A percentile compares a stretch with the other conserved stretches of the same genome.
Conservation (phyloP, 2,113 vertebrate species). For the Scortum barcoo region DNA sequence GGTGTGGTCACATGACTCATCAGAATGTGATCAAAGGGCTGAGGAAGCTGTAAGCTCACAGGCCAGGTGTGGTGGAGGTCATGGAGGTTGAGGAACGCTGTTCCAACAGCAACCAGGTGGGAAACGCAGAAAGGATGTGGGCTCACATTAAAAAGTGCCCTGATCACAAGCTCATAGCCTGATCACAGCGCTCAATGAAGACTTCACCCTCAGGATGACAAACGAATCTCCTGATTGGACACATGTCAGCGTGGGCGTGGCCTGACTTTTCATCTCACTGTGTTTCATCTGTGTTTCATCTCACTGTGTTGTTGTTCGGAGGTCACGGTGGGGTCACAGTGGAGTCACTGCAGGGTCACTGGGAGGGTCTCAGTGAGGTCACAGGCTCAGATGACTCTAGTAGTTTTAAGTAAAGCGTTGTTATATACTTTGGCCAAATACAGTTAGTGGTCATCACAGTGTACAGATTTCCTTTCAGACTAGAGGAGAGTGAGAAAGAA, state of each 20-base stretch:
- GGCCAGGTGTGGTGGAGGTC: conserved; percentile 55
- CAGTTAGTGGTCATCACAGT: not conserved
- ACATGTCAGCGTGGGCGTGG: conserved; percentile 26
- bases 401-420: not conserved
- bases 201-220: not conserved
- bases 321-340: conserved; percentile 37
- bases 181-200: not conserved
- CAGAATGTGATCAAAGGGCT: conserved; percentile 59
- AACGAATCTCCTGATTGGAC: conserved; percentile 30
- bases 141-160: conserved; percentile 46
- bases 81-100: conserved; percentile 27
- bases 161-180: not conserved
- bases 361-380: conserved; percentile 14
- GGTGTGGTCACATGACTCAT: conserved; percentile 67
- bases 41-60: conserved; percentile 46
- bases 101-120: conserved; percentile 41
- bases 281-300: conserved; percentile 48
- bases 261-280: conserved; percentile 17
- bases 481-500: not conserved
- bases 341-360: conserved; percentile 29
- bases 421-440: not conserved
- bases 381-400: not conserved
- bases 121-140: conserved; percentile 48
- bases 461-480: not conserved
- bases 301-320: conserved; percentile 36